A percentile compares a stretch with the other conserved stretches of the same genome.
Conservation (phyloP, 2,113 vertebrate genomes). For the Argyrosomus japonicus region DNA sequence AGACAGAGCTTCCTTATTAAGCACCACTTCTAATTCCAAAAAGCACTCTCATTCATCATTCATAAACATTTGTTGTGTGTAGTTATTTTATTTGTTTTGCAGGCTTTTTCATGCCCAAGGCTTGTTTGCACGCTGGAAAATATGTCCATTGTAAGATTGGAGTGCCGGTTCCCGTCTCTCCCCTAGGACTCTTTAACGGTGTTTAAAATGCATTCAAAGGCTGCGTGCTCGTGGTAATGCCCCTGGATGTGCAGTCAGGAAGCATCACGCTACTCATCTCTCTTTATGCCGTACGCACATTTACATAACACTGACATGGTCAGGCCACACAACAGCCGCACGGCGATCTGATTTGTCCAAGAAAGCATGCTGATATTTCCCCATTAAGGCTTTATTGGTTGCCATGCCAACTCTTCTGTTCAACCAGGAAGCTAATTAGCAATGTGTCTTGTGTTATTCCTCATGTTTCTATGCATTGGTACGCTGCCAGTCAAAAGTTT, state of each 20-base stretch:
- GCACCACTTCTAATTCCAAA: slow-evolving; percentile 58
- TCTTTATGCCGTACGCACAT: slow-evolving; percentile 32
- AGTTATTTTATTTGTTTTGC: slow-evolving; percentile 54
- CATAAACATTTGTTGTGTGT: slow-evolving; percentile 69
- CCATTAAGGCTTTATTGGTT: slow-evolving; percentile 66
- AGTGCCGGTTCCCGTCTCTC: not conserved
- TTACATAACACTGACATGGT: slow-evolving; percentile 22
- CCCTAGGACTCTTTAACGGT: slow-evolving; percentile 53
- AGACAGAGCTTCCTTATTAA: slow-evolving; percentile 57
- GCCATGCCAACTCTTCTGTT: slow-evolving; percentile 52
- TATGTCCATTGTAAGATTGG: slow-evolving; percentile 16
- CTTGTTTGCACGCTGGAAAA: slow-evolving; percentile 56
- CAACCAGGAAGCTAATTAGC: slow-evolving; percentile 68
- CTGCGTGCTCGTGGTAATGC: slow-evolving; percentile 19
- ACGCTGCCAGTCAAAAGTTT: slow-evolving; percentile 49
- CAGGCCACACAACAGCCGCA: not conserved
- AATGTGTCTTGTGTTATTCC: slow-evolving; percentile 37
- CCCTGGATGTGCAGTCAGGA: slow-evolving; percentile 37
- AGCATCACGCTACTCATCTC: slow-evolving; percentile 33
- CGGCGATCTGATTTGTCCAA: slow-evolving; percentile 51
- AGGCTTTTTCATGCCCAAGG: slow-evolving; percentile 40
- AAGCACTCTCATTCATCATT: slow-evolving; percentile 70
- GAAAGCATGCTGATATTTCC: slow-evolving; percentile 44
- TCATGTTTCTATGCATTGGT: slow-evolving; percentile 51
- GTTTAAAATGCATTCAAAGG: slow-evolving; percentile 56